Evolutionary conservation across 2,888 invertebrate species (phyloP).

Genomic region (Caprella mutica): DNA sequence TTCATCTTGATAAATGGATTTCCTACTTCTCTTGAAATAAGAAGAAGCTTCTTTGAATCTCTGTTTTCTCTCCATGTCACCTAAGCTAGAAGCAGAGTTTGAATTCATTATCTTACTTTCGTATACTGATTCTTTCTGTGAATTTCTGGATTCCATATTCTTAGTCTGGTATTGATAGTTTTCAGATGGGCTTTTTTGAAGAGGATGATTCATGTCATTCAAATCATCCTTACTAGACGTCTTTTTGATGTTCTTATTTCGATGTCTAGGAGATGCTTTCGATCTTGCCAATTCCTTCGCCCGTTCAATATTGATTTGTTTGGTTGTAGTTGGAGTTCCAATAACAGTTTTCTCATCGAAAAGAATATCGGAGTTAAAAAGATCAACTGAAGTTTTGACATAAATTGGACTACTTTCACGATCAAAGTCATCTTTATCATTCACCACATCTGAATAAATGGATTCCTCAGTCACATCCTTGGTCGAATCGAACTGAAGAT

Average conservation of each 20-base stretch:
- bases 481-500: not conserved
- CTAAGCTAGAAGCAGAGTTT: not conserved
- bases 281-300: not conserved
- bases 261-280: not conserved
- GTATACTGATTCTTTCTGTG: no score
- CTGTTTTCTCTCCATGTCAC: not conserved
- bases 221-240: not conserved
- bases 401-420: not conserved
- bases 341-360: not conserved
- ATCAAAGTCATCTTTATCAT: not conserved
- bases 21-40: not conserved
- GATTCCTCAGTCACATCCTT: not conserved
- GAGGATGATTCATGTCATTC: no score
- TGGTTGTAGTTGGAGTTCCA: not conserved
- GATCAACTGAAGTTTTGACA: slow-evolving; percentile 1
- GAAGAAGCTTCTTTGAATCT: slow-evolving; percentile 4
- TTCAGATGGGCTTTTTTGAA: no score
- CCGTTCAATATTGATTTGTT: slow-evolving; percentile 1
- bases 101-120: slow-evolving; percentile 6
- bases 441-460: not conserved
- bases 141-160: slow-evolving; percentile 18
- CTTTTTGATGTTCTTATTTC: no score
- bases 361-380: not conserved
- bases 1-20: not conserved
- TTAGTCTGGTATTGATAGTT: no score